These are phyloP conservation scores for Furcula furcula DNA, from an alignment of 2,888 invertebrate species.

Conservation along the genomic window DNA sequence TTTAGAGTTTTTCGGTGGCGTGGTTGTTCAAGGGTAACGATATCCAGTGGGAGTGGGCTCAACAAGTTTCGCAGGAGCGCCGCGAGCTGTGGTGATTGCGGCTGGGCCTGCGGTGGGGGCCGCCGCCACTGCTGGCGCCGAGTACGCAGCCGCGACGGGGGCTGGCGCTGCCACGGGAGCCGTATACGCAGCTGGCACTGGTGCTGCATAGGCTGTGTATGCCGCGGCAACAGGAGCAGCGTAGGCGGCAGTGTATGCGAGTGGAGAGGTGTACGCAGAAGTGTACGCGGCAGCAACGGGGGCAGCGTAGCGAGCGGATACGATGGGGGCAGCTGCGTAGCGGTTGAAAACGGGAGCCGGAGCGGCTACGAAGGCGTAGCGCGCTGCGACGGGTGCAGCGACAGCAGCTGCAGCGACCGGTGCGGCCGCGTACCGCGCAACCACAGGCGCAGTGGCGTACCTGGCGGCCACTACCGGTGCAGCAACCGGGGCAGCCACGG, in stretches of 20 bases:
- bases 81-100: too few relatives aligned
- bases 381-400: conserved; percentile 19
- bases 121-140: conserved; percentile 3
- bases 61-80: too few relatives aligned
- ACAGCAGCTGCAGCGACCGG: conserved; percentile 30
- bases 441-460: conserved; percentile 40
- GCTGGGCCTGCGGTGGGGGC: conserved; percentile 22
- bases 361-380: conserved; percentile 15
- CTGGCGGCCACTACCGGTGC: conserved; percentile 68
- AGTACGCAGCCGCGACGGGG: neutral
- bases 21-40: too few relatives aligned
- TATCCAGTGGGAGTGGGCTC: too few relatives aligned
- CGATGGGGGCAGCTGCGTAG: conserved; percentile 34
- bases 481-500: conserved; percentile 29
- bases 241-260: conserved; percentile 19
- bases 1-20: too few relatives aligned
- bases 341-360: conserved; percentile 25
- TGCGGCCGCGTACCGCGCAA: conserved; percentile 42
- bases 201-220: neutral
- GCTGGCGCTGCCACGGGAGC: neutral
- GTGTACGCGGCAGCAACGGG: conserved; percentile 23
- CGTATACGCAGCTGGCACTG: neutral
- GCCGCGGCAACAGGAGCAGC: conserved; percentile 23
- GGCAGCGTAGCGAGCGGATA: conserved; percentile 37
- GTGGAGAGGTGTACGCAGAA: conserved; percentile 20